Evolutionary conservation across 2,888 invertebrate genomes (phyloP).

Genomic region (Sesamia inferens): DNA sequence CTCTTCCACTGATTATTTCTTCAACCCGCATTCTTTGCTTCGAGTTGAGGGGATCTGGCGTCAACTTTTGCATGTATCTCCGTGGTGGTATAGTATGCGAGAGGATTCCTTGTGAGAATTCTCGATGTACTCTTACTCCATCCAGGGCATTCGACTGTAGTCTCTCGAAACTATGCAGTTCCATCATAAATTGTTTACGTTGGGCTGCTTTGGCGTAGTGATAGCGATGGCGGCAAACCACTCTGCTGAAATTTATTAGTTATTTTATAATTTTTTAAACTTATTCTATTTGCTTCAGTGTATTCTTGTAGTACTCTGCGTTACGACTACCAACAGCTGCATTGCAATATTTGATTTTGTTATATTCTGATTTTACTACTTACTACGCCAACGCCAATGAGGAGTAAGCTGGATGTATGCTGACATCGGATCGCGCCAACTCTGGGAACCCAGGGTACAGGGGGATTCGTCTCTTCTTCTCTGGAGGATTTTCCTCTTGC

Average conservation of each 20-base stretch:
- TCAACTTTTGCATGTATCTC: conserved; percentile 84
- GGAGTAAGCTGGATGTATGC: conserved; percentile 91
- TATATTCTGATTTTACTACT: conserved; percentile 73
- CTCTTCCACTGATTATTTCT: conserved; percentile 83
- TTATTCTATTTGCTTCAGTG: too few relatives aligned
- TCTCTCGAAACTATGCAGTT: conserved; percentile 90
- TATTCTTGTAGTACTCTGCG: too few relatives aligned
- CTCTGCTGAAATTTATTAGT: conserved; percentile 84
- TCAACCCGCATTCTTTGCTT: conserved; percentile 85
- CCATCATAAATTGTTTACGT: conserved; percentile 90
- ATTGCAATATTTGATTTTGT: not conserved
- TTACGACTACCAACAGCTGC: not conserved
- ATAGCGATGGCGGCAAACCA: conserved; percentile 91
- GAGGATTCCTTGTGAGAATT: conserved; percentile 90
- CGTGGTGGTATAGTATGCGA: conserved; percentile 87
- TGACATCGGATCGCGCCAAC: conserved; percentile 90
- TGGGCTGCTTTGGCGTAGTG: conserved; percentile 87
- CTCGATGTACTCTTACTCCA: conserved; percentile 91
- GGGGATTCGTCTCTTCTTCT: conserved; percentile 73
- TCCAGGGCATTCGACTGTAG: conserved; percentile 91
- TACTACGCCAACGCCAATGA: conserved; percentile 91
- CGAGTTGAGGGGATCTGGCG: conserved; percentile 81
- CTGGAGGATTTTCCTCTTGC: conserved; percentile 35
- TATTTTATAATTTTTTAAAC: not conserved
- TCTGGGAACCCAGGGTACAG: conserved; percentile 88